A percentile compares a stretch with the other conserved stretches of the same genome.
These are phyloP conservation scores for Cataglyphis cursor DNA, from an alignment of 2,888 invertebrate genomes.

Conservation along the genomic window DNA sequence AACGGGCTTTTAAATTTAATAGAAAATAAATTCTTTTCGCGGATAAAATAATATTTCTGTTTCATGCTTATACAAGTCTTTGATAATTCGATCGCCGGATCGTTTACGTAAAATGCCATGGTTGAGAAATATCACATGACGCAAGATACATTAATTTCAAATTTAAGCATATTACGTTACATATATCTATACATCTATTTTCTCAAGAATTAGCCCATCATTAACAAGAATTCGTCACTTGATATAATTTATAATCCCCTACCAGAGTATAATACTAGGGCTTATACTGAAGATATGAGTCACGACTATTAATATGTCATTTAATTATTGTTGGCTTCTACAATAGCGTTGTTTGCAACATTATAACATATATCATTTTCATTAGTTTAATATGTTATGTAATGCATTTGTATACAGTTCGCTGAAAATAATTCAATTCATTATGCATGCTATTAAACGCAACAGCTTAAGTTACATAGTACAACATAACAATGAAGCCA, in stretches of 20 bases:
- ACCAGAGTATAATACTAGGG: neutral
- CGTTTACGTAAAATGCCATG: neutral
- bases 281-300: conserved; percentile 25
- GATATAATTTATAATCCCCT: conserved; percentile 16
- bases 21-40: neutral
- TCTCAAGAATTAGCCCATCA: neutral
- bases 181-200: neutral
- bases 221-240: neutral
- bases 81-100: neutral
- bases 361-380: neutral
- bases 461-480: neutral
- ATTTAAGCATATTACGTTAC: neutral
- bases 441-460: neutral
- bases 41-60: neutral
- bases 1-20: neutral
- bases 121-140: neutral
- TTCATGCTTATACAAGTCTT: neutral
- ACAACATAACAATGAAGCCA: neutral
- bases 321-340: conserved; percentile 26
- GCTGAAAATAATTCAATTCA: conserved; percentile 17
- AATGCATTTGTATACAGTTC: neutral
- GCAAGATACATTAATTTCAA: neutral
- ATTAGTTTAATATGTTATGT: neutral
- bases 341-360: conserved; percentile 21
- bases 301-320: conserved; percentile 17